Base-by-base conservation (phyloP, 1,140 invertebrate species). In the Euwallacea similis region DNA sequence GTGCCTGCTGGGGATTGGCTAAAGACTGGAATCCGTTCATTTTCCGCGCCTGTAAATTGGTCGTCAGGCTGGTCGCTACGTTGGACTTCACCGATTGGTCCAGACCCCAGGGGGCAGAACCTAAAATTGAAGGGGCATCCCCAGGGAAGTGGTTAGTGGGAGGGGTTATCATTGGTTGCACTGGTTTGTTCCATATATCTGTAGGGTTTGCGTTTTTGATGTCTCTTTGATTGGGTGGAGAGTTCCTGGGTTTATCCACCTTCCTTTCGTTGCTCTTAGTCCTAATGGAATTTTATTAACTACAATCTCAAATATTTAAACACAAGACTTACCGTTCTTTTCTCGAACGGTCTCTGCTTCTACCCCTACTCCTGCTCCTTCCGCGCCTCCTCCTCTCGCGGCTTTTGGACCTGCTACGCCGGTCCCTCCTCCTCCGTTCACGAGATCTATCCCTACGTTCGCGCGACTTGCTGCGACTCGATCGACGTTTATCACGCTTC, bases 361-460 rank as follows among this genome's bases (percentile, higher is more conserved):
- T 46, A 7, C 50, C 66, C 16, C 73, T 78, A 73, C 67, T 74
- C 72, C 84, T 83, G 43, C 85, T 82, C 10, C 77, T 78, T 53
- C 63, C 53, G 66, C 84, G 80, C 33, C 83, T 66, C 42, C 64
- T 62, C 6, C 80, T 75, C 43, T 82, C 80, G 46, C 80, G 77
- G 15, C 78, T 77, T 69, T 79, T 76, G 16, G 78, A 79, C 7
- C 79, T 64, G 53, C 77, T 77, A 54, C 82, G 75, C 0, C 84
- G 78, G 33, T 81, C 74, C 54, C 81, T 79, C 81, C 82, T 86
- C 9, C 87, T 84, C 21, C 86, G 80, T 16, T 88, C 68, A 82
- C 84, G 79, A 0, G 84, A 85, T 42, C 76, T 68, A 60, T 80
- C 77, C 68, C 74, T 78, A 9, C 81, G 77, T 21, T 82, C 80